Evolutionary conservation across 2,888 invertebrate species (phyloP), one percentile per base, ranked within the genome.

Genomic region (Xestoiulus laeticollis): DNA sequence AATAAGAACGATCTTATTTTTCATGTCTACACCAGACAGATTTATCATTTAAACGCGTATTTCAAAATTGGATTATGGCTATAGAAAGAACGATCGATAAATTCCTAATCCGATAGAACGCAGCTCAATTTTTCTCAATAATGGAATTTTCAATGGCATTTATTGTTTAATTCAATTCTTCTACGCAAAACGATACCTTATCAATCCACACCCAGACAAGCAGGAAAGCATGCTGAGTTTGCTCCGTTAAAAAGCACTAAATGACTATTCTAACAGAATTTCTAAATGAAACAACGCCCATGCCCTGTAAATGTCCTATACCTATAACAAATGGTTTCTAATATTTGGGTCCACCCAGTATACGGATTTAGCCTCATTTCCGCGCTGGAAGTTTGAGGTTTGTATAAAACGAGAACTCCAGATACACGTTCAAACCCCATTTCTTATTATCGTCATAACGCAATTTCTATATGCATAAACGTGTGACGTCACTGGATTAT

Each of bases 161-260:
- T 68, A 68, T 68, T 68, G 68, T 68, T 68, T 68, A 68, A 68
- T 68, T 68, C 68, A 68, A 68, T 68, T 68, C 26, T 68, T 68
- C 68, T 68, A 68, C 68, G 68, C 68, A 68, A 68, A 68, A 68
- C n/a, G 26, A 26, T 68, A 68, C 68, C 26, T 3, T 68, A 68
- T 68, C 68, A 68, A 68, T 68, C 68, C 68, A 68, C 68, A 68
- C 68, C 68, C 68, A 68, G 26, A 26, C 26, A 68, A 26, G 6
- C 10, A 68, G 68, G 26, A 26, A 26, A 26, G 68, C 68, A 26
- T n/a, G 26, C 68, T 26, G 26, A 6, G 68, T 26, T 68, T 48
- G 19, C 19, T 19, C 16, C 48, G 16, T 8, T 38, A 38, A 38
- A 38, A 38, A 38, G 3, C 53, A 59, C 53, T 68, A 68, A 8